Evolutionary conservation across 1,140 invertebrate genomes (phyloP), one percentile per base, ranked within the genome.

Genomic region (Drosophila lowei): DNA sequence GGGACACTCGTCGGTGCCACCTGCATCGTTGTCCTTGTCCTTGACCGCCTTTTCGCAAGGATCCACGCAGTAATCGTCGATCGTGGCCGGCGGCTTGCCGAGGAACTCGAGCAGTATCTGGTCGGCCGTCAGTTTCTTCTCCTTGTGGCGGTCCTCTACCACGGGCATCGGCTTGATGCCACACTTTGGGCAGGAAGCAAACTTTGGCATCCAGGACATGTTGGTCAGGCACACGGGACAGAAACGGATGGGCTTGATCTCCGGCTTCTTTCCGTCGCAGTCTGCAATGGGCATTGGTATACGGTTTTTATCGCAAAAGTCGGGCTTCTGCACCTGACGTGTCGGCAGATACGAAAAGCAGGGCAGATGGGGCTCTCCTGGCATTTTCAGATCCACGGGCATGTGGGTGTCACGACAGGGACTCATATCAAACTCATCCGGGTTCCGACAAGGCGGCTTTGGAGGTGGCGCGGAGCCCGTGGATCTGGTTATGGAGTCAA

Each of bases 131-230:
- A 61, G 34, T 21, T 77, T 66, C 30, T 77, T 73, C 0, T 52
- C 46, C 43, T 72, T 61, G 42, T 71, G 72, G 0, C 65, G 42
- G 13, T 79, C 72, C 23, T 79, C 68, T 2, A 79, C 30, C 3
- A 72, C 30, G 2, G 84, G 84, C 68, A 54, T 72, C 0, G 84
- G 84, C 16, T 89, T 89, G 1, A 79, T 15, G 0, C 84, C 84
- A 9, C 84, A 89, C 16, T 79, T 89, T 8, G 79, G 76, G 8
- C 84, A 89, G 1, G 84, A 58, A 0, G 84, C 84, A 2, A 89
- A 83, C 15, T 84, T 89, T 0, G 84, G 84, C 48, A 89, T 9
- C 84, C 84, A 89, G 6, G 84, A 84, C 79, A 89, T 89, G 7
- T 84, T 89, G 38, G 67, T 89, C n/a, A 89, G 49, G 30, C 84